Percentiles rank a stretch among this genome's conserved stretches.
These are phyloP conservation scores for Thalassarche chlororhynchos DNA, from an alignment of 2,113 vertebrate genomes.

Conservation along the genomic window DNA sequence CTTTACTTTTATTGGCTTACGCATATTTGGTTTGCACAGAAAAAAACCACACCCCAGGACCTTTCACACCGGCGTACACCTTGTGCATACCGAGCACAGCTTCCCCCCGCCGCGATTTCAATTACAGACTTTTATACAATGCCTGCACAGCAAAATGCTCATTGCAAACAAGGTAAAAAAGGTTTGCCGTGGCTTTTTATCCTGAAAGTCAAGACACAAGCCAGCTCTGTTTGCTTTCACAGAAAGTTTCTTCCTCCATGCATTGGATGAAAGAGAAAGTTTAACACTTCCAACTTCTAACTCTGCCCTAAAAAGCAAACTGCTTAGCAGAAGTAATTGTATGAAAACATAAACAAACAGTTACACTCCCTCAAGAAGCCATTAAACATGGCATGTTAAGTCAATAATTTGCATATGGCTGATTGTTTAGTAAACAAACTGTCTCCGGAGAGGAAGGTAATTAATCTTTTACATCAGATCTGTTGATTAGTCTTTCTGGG, in stretches of 20 bases:
- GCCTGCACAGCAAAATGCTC: not conserved
- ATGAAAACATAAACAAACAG: not conserved
- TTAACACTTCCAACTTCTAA: not conserved
- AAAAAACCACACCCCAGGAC: fast-evolving
- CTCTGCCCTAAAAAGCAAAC: not conserved
- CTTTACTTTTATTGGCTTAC: not conserved
- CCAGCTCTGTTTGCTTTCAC: not conserved
- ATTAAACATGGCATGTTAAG: not conserved
- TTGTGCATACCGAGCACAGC: fast-evolving
- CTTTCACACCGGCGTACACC: too few relatives aligned
- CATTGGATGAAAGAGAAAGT: not conserved
- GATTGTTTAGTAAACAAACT: not conserved
- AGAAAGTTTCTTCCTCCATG: not conserved
- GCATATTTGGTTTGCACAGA: not conserved
- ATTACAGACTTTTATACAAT: not conserved
- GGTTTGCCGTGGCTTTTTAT: not conserved
- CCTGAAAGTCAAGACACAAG: not conserved
- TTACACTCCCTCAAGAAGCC: not conserved
- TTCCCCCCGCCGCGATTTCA: fast-evolving
- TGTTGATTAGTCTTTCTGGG: not conserved
- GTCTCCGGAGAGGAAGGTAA: not conserved
- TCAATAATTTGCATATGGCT: not conserved
- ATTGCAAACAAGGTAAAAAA: not conserved
- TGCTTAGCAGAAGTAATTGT: not conserved
- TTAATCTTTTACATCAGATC: not conserved